Base-by-base conservation (phyloP, 2,113 vertebrate genomes). In the Pluvialis apricaria region DNA sequence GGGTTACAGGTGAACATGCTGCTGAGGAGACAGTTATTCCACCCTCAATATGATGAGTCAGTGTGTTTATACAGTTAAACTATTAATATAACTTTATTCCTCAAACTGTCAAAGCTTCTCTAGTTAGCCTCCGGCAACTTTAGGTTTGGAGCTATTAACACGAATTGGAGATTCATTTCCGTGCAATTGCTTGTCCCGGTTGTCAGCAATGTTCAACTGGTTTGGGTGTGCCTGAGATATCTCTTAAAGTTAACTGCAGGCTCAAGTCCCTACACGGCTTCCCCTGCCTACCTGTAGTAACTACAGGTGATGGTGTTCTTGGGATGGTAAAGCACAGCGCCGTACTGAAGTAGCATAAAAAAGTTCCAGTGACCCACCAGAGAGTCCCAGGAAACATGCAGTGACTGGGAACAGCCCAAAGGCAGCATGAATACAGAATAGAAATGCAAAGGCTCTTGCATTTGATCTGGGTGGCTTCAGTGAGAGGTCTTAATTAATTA, bases 141-240 rank as follows among this genome's bases (percentile, higher is more conserved):
- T 64, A 45, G 77, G 58, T 82, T 93, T 85, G n/a, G 66, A 77
- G 36, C 34, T 86, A 52, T 82, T 80, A 49, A 40, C 15, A 2
- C 20, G 36, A 70, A 49, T 18, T 38, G 45, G 58, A 83, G 71
- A 49, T 32, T 85, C 34, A 49, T 80, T 89, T 80, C 73, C 15
- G 1, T 22, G 9, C 38, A 64, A 25, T 44, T 61, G 7, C 44
- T 60, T 32, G 12, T 57, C 24, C 54, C 32, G n/a, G 25, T n/a
- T 75, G 42, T 54, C 58, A 42, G 51, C 51, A 1, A 0, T 11
- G 49, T 66, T 52, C 0, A 0, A 3, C 61, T 16, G 47, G 25
- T 77, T 42, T 79, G 52, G 57, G 20, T 31, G 16, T 52, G 32
- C 66, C 65, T 45, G 17, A 7, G n/a, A 3, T 10, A 66, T 47